These are phyloP conservation scores for Orthosia incerta DNA, from an alignment of 2,888 invertebrate species.

Conservation along the genomic window DNA sequence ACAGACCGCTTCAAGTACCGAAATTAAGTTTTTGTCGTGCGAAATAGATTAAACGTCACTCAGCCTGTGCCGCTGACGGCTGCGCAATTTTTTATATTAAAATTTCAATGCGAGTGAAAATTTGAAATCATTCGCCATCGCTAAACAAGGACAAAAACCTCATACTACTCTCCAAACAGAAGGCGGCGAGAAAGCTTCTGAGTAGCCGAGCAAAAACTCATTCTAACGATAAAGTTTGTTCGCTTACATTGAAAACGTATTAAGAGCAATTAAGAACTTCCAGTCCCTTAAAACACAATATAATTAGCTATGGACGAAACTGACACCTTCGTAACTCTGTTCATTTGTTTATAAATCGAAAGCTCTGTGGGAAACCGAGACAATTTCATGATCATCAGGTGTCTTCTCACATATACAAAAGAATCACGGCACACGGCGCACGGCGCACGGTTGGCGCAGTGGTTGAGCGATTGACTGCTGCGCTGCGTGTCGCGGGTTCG, in stretches of 20 bases:
- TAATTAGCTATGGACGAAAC: slow-evolving; percentile 23
- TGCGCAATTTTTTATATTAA: slow-evolving; percentile 55
- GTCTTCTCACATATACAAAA: background rate
- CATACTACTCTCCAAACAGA: slow-evolving; percentile 17
- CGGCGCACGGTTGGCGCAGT: too few species aligned
- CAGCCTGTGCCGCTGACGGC: slow-evolving; percentile 53
- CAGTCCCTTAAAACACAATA: slow-evolving; percentile 14
- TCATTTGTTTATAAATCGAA: slow-evolving; percentile 1
- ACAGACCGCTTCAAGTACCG: slow-evolving; percentile 46
- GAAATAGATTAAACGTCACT: slow-evolving; percentile 70
- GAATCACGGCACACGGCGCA: too few species aligned
- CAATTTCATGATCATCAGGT: too few species aligned
- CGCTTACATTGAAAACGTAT: slow-evolving; percentile 61
- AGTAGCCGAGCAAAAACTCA: slow-evolving; percentile 19
- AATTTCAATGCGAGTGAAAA: slow-evolving; percentile 57
- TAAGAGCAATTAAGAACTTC: slow-evolving; percentile 63
- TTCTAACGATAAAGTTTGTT: slow-evolving; percentile 43
- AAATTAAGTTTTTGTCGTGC: slow-evolving; percentile 67
- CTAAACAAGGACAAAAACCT: slow-evolving; percentile 40
- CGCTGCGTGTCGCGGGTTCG: too few species aligned
- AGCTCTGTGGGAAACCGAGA: too few species aligned
- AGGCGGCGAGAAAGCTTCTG: background rate
- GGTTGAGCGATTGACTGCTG: too few species aligned
- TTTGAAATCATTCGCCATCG: slow-evolving; percentile 49
- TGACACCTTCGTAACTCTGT: slow-evolving; percentile 18